phyloP scores from a whole-genome alignment of 2,797 vertebrate genomes.

The Synaphobranchus kaupii region DNA sequence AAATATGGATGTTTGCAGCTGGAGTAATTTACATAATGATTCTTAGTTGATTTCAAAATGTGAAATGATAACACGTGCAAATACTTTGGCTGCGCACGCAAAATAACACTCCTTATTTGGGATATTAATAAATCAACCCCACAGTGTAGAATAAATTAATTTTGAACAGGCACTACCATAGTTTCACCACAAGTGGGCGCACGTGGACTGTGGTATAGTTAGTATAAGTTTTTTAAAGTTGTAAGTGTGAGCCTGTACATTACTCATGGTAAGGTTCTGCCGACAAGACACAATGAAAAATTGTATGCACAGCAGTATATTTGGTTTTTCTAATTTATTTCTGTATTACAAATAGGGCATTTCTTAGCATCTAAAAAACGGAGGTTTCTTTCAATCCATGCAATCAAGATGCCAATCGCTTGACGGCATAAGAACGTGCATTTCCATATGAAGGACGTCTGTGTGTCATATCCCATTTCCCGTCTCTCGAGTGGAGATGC shows the following conservation, averaged over 20 bases:
- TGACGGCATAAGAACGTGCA: background rate
- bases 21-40: no score
- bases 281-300: background rate
- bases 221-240: background rate
- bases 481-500: background rate
- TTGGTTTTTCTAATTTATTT: background rate
- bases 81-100: no score
- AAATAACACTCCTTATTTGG: no score
- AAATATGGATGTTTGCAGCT: no score
- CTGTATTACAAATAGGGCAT: background rate
- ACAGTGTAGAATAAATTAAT: no score
- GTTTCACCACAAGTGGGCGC: background rate
- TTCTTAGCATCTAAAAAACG: background rate
- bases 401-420: background rate
- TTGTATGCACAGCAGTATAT: background rate
- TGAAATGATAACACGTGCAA: no score
- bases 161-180: background rate
- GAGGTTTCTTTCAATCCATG: background rate
- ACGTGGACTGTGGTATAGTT: background rate
- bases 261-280: background rate
- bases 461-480: background rate
- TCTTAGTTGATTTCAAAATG: no score
- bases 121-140: no score
- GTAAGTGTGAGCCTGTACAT: background rate
- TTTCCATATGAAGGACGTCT: background rate